Evolutionary conservation across 2,888 invertebrate genomes (phyloP), one percentile per base, ranked within the genome.

Genomic region (Cerastis leucographa): DNA sequence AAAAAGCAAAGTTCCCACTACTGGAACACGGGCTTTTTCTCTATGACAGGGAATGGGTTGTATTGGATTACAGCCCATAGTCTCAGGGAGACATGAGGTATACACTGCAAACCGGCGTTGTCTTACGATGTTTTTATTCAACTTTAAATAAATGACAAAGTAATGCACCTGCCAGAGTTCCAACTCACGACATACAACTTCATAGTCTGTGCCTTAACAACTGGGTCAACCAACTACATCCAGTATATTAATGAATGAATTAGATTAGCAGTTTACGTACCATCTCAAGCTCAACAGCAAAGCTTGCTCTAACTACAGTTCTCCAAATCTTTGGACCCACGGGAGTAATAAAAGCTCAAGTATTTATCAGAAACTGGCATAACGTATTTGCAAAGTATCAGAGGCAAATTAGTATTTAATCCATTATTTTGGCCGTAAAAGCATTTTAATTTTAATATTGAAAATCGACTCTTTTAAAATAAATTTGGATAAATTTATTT

Each of bases 261-360:
- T 17, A 71, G 11, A 81, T 81, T 62, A 70, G 67, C 22, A 66
- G 29, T 80, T 81, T 49, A 67, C 42, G 44, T 49, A 68, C 68
- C 17, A 70, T 61, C 46, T 54, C 35, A 69, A 69, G 42, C 54
- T 54, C 44, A 68, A 69, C 49, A 66, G 46, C 61, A 40, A 65
- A 74, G 51, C 59, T 65, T 59, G 51, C 29, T 17, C 29, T 69
- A 65, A 74, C 75, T 75, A 66, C 75, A 81, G 69, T 80, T 69
- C 35, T 46, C 44, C 65, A 74, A 81, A 81, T 74, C 56, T 81
- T 80, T 40, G 22, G 61, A 29, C 66, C 54, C 69, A 29, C 54
- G 77, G 74, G 77, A 82, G 75, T 74, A 19, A 76, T 79, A 81
- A 74, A 79, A 83, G 71, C 70, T 79, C 73, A 74, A 81, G 59